These are phyloP conservation scores for Melanchra persicariae DNA, from an alignment of 2,888 invertebrate species.

Conservation along the genomic window DNA sequence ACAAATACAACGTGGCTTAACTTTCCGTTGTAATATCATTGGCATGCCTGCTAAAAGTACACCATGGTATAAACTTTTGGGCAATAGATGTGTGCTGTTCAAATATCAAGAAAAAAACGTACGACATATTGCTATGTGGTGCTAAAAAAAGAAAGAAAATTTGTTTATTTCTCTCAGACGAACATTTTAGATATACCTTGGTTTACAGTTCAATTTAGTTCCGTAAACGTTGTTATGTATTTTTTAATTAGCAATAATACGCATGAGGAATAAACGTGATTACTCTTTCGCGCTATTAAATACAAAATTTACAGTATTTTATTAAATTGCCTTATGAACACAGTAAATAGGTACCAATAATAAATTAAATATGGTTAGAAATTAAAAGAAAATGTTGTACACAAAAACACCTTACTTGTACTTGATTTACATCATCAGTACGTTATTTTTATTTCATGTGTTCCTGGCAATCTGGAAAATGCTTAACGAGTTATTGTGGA, in stretches of 20 bases:
- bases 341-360: background rate
- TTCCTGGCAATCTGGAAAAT: background rate
- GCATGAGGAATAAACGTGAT: slow-evolving; percentile 19
- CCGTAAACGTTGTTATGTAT: background rate
- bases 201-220: background rate
- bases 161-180: too few species aligned
- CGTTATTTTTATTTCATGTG: background rate
- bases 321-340: background rate
- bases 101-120: too few species aligned
- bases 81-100: too few species aligned
- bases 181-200: background rate
- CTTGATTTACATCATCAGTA: background rate
- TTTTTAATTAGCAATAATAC: slow-evolving; percentile 39
- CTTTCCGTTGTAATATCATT: too few species aligned
- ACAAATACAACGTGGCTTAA: too few species aligned
- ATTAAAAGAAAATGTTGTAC: slow-evolving; percentile 29
- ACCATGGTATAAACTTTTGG: too few species aligned
- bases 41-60: too few species aligned
- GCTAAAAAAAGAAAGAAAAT: too few species aligned
- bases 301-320: slow-evolving; percentile 1
- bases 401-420: background rate
- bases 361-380: background rate
- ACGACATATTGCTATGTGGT: too few species aligned
- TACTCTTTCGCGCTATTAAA: background rate
- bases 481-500: background rate